These are phyloP conservation scores for Lindbergichthys nudifrons DNA, from an alignment of 2,797 vertebrate species.

Conservation along the genomic window DNA sequence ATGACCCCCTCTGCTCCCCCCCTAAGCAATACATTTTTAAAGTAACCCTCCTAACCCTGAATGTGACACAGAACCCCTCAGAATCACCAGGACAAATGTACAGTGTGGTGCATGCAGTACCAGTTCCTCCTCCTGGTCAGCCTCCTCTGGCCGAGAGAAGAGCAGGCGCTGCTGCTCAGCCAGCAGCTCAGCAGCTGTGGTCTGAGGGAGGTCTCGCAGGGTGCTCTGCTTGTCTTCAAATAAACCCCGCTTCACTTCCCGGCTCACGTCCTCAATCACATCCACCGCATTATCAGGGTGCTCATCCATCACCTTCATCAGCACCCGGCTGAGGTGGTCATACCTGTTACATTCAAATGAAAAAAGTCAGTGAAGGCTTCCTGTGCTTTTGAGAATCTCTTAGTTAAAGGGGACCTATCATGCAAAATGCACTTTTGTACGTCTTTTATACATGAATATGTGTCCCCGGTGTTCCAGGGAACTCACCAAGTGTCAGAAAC, in stretches of 20 bases:
- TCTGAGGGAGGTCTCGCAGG: conserved; percentile 80
- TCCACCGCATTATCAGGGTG: conserved; percentile 89
- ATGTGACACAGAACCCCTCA: conserved; percentile 44
- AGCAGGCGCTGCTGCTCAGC: conserved; percentile 87
- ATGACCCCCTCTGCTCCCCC: no score
- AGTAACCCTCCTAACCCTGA: neutral
- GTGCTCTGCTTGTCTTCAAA: conserved; percentile 84
- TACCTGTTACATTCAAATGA: conserved; percentile 83
- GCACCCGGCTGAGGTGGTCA: conserved; percentile 89
- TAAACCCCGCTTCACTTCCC: conserved; percentile 86
- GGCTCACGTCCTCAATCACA: conserved; percentile 91
- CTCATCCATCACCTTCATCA: conserved; percentile 91
- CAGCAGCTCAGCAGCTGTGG: conserved; percentile 76
- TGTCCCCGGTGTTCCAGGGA: no score
- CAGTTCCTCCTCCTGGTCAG: conserved; percentile 75
- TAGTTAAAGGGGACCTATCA: no score
- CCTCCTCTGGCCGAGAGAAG: conserved; percentile 78
- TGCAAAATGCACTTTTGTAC: no score
- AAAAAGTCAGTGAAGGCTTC: neutral
- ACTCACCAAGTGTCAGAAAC: no score
- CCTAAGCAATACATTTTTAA: neutral
- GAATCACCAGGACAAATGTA: conserved; percentile 60
- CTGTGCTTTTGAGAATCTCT: neutral
- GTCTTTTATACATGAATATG: no score
- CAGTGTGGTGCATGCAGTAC: conserved; percentile 41